Evolutionary conservation across 2,888 invertebrate species (phyloP).

Genomic region (Watsonalla binaria): DNA sequence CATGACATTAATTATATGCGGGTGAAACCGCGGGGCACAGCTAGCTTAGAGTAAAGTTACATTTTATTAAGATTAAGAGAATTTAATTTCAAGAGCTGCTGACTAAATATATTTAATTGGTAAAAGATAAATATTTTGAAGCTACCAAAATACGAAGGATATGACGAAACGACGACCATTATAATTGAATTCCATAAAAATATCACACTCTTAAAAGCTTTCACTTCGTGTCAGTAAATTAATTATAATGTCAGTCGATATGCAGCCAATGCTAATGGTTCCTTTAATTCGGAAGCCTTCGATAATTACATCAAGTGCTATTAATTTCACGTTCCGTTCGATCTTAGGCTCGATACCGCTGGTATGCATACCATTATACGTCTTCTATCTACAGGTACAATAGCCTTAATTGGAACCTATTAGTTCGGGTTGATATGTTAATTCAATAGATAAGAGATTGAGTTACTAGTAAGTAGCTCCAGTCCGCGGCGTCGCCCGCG

Average conservation of each 20-base stretch:
- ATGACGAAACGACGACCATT: background rate
- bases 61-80: too few species aligned
- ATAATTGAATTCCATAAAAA: constrained; percentile 40
- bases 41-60: too few species aligned
- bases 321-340: constrained; percentile 61
- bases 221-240: constrained; percentile 46
- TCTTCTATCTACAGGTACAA: constrained; percentile 7
- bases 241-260: constrained; percentile 37
- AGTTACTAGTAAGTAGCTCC: too few species aligned
- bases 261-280: constrained; percentile 50
- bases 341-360: constrained; percentile 40
- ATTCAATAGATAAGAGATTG: too few species aligned
- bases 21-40: too few species aligned
- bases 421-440: background rate
- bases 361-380: constrained; percentile 27
- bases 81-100: too few species aligned
- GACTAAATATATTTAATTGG: too few species aligned
- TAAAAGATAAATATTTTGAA: too few species aligned
- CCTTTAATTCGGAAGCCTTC: constrained; percentile 51
- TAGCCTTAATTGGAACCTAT: constrained; percentile 9
- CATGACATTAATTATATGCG: too few species aligned
- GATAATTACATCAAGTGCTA: constrained; percentile 65
- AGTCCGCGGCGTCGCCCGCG: too few species aligned
- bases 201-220: constrained; percentile 43
- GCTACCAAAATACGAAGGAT: too few species aligned